Evolutionary conservation across 2,113 vertebrate genomes (phyloP), one percentile per base, ranked within the genome.

Genomic region (Phaethornis superciliosus): DNA sequence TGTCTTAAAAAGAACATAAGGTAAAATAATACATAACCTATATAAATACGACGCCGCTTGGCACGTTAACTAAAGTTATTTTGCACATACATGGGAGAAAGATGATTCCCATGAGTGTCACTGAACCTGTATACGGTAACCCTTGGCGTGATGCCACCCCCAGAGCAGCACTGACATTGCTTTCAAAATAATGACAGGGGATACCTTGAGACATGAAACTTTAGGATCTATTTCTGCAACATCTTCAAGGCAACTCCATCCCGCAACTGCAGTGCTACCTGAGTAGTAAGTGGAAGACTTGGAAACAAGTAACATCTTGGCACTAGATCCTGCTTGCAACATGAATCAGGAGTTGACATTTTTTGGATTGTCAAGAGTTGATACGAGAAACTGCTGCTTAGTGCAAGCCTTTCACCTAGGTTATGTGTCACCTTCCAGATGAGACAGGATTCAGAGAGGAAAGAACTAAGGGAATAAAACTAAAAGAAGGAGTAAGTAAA

Each of bases 341-440:
- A 21, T 85, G 67, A 89, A 91, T 82, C 63, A 89, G 33, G 30
- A 93, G 74, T 10, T 90, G 81, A 94, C 49, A 65, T 79, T 95
- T 90, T 90, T 84, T 78, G 70, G 88, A 89, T 81, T 87, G 90
- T 88, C 81, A 71, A 63, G 85, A 91, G 78, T 78, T 87, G 85
- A 92, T 37, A 55, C 62, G 91, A 79, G 84, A 80, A 92, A 85
- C 80, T 92, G 71, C 63, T 63, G 32, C 85, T 93, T 87, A 93
- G 93, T 80, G 74, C 28, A 77, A 89, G 59, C 54, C 77, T 96
- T 96, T 94, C 59, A 95, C 93, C 89, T 72, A 93, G 72, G 68
- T 44, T 44, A 83, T 12, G 46, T 81, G 90, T 85, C 90, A 83
- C 37, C 89, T 77, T 90, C 23, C 12, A 72, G 63, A 76, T 63